Conservation (phyloP, 2,888 invertebrate species). For the Caradrina clavipalpis region DNA sequence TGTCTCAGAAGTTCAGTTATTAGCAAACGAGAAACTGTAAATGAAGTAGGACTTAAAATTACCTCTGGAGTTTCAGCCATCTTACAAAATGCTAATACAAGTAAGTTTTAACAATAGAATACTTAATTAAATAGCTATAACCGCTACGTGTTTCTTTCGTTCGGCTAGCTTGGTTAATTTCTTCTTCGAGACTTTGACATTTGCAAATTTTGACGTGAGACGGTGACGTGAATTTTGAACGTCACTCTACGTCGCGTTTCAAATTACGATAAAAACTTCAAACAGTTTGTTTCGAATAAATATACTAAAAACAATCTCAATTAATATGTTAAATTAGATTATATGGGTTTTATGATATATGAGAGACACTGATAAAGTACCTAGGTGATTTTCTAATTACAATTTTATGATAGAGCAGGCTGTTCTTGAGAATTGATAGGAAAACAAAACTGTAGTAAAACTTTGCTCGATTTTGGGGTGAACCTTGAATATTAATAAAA, state of each 20-base stretch:
- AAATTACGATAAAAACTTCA: no score
- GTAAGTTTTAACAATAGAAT: neutral
- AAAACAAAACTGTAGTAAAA: no score
- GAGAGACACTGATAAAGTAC: no score
- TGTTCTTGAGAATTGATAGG: no score
- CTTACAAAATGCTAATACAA: conserved; percentile 37
- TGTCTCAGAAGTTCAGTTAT: conserved; percentile 40
- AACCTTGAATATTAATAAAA: no score
- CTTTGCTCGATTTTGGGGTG: no score
- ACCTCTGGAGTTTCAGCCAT: conserved; percentile 85
- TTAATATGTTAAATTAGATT: no score
- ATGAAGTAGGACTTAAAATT: conserved; percentile 53
- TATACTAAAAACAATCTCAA: neutral
- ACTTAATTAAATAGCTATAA: neutral
- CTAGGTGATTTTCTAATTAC: no score
- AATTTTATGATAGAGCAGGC: no score
- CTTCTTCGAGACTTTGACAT: conserved; percentile 32
- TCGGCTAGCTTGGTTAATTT: conserved; percentile 23
- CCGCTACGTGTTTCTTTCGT: neutral
- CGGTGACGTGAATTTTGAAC: conserved; percentile 19
- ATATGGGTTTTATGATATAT: no score
- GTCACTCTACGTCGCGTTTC: conserved; percentile 52
- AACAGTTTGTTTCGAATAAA: neutral
- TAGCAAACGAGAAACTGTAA: conserved; percentile 10
- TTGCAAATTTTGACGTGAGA: conserved; percentile 37